Evolutionary conservation across 2,888 invertebrate species (phyloP).

Genomic region (Loripinus fragilis): DNA sequence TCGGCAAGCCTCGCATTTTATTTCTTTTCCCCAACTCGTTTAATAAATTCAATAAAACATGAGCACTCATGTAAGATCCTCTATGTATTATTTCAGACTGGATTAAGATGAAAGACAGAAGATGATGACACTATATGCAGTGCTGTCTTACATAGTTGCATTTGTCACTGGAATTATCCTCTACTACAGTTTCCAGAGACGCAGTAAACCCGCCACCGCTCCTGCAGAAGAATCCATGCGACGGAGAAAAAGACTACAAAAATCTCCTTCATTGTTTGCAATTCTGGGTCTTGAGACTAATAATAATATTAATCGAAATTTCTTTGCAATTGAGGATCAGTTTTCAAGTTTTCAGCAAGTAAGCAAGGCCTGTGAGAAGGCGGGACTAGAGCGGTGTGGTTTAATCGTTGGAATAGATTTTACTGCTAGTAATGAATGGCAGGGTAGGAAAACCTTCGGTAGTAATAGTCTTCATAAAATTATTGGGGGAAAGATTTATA

Average conservation of each 20-base stretch:
- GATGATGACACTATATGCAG: constrained; percentile 73
- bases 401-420: constrained; percentile 86
- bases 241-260: constrained; percentile 49
- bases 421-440: constrained; percentile 85
- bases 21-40: no score
- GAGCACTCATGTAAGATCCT: no score
- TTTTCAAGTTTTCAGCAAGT: constrained; percentile 83
- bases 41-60: no score
- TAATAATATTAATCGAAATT: constrained; percentile 59
- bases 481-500: constrained; percentile 78
- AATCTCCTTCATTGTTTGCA: constrained; percentile 68
- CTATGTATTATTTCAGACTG: background rate
- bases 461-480: constrained; percentile 83
- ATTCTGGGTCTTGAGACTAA: constrained; percentile 68
- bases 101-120: background rate
- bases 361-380: constrained; percentile 82
- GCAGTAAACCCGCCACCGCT: constrained; percentile 40
- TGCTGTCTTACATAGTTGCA: constrained; percentile 76
- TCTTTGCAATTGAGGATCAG: constrained; percentile 79
- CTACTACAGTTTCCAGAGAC: constrained; percentile 70
- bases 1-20: no score
- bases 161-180: constrained; percentile 75
- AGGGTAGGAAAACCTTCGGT: constrained; percentile 84
- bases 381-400: constrained; percentile 84
- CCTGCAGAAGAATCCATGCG: constrained; percentile 30